phyloP scores from a whole-genome alignment of 1,140 invertebrate species.

The Bombus turneri region DNA sequence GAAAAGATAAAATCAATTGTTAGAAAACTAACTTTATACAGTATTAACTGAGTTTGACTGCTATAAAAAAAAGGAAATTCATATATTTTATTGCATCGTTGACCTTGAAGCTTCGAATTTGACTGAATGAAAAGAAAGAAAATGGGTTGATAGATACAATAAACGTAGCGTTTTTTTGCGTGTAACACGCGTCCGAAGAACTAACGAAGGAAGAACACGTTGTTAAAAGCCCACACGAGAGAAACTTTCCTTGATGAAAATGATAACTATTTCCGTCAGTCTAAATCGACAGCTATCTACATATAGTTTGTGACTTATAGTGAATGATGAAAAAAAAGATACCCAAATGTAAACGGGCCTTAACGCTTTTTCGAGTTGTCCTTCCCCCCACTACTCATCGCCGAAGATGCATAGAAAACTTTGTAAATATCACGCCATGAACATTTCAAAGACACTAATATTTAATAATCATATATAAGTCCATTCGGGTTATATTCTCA shows the following conservation, averaged over 20 bases:
- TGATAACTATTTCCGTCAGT: conserved; percentile 12
- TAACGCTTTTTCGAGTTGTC: conserved; percentile 34
- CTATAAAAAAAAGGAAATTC: conserved; percentile 15
- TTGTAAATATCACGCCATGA: conserved; percentile 44
- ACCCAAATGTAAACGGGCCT: conserved; percentile 38
- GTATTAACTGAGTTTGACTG: conserved; percentile 48
- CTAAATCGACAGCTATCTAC: conserved; percentile 2
- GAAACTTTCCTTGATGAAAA: background rate
- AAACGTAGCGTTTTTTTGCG: conserved; percentile 6
- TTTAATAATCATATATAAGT: background rate
- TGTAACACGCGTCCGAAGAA: background rate
- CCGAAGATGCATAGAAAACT: conserved; percentile 21
- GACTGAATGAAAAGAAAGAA: conserved; percentile 22
- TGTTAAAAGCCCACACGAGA: background rate
- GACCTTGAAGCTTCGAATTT: conserved; percentile 51
- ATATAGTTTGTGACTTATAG: conserved; percentile 15
- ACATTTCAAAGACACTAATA: background rate
- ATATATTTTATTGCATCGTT: conserved; percentile 57
- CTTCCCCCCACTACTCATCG: background rate
- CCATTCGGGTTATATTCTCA: conserved; percentile 4
- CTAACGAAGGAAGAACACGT: background rate
- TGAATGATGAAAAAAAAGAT: background rate
- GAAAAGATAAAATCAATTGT: conserved; percentile 30
- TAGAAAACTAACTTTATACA: conserved; percentile 49
- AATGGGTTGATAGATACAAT: conserved; percentile 21